Evolutionary conservation across 2,113 vertebrate species (phyloP).

Genomic region (Clarias gariepinus): DNA sequence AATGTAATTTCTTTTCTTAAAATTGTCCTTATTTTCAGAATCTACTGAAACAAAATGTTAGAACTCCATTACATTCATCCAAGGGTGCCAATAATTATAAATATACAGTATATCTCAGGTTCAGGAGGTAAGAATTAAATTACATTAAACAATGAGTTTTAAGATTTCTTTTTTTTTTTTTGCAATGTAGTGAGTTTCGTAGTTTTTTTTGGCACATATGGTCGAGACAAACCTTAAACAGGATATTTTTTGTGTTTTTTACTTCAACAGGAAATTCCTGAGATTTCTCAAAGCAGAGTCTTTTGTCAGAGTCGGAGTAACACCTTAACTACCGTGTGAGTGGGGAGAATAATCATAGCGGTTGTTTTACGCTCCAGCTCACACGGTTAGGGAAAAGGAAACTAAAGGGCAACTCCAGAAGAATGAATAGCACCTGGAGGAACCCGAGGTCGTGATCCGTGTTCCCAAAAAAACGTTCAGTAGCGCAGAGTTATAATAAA

Average conservation of each 20-base stretch:
- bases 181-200: no score
- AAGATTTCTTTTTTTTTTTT: neutral
- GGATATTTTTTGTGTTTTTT: neutral
- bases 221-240: neutral
- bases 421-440: neutral
- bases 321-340: neutral
- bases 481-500: no score
- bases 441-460: neutral
- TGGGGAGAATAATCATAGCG: neutral
- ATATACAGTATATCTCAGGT: neutral
- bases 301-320: neutral
- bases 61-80: neutral
- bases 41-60: neutral
- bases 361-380: slow-evolving; percentile 8
- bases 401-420: neutral
- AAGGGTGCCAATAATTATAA: neutral
- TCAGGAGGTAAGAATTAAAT: neutral
- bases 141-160: neutral
- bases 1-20: neutral
- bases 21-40: neutral
- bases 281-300: neutral
- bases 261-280: neutral
- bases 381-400: no score
- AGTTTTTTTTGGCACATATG: no score
- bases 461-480: no score